phyloP scores from a whole-genome alignment of 2,113 vertebrate genomes.

The Tor tambroides region DNA sequence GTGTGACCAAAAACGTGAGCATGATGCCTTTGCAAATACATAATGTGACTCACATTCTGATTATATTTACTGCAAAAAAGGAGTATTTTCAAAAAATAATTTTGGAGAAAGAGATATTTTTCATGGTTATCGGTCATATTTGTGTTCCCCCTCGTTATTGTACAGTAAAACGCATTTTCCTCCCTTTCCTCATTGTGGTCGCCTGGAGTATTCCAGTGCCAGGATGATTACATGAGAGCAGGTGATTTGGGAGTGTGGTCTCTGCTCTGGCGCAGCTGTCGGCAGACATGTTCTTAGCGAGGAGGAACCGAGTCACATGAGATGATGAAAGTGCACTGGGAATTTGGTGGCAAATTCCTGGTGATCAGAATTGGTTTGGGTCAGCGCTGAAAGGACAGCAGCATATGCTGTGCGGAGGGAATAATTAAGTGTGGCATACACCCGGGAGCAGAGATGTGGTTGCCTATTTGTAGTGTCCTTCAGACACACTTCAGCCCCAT shows the following conservation, averaged over 20 bases:
- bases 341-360: slow-evolving; percentile 35
- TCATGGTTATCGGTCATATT: neutral
- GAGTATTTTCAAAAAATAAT: neutral
- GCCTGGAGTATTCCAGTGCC: neutral
- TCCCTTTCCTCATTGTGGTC: neutral
- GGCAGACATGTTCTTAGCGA: neutral
- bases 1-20: no score
- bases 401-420: slow-evolving; percentile 44
- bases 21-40: no score
- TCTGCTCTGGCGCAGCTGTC: neutral
- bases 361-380: slow-evolving; percentile 36
- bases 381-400: slow-evolving; percentile 44
- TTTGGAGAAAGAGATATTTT: neutral
- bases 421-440: slow-evolving; percentile 48
- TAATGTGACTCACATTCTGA: no score
- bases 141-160: neutral
- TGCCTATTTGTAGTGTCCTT: slow-evolving; percentile 34
- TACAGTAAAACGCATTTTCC: neutral
- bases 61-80: no score
- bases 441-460: slow-evolving; percentile 20
- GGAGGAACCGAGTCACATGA: slow-evolving; percentile 4
- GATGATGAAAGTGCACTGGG: slow-evolving; percentile 19
- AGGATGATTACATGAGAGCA: neutral
- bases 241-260: neutral
- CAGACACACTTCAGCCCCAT: slow-evolving; percentile 35